Conservation (phyloP, 2,113 vertebrate species). For the Cromileptes altivelis region DNA sequence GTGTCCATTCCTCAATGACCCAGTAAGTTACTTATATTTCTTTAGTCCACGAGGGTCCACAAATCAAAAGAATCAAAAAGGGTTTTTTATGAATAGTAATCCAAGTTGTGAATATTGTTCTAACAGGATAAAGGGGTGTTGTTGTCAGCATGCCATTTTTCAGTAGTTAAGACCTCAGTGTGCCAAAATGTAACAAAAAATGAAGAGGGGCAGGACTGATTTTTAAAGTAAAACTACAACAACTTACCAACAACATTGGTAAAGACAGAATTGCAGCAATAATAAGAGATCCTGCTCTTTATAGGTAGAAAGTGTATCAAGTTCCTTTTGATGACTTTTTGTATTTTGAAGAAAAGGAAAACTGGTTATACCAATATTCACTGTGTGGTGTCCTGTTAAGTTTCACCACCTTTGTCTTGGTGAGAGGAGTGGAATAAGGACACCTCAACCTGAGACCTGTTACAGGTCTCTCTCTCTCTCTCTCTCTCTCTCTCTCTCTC, state of each 20-base stretch:
- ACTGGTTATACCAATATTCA: background rate
- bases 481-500: no score
- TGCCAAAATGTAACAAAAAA: background rate
- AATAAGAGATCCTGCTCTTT: background rate
- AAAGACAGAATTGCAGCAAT: background rate
- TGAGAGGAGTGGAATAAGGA: conserved; percentile 37
- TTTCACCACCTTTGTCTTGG: conserved; percentile 45
- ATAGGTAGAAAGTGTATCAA: background rate
- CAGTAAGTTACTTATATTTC: no score
- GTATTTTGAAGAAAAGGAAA: conserved; percentile 15
- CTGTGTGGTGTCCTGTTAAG: background rate
- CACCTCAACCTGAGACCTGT: conserved; percentile 34
- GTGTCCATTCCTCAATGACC: no score
- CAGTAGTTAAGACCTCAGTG: background rate
- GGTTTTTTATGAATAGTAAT: no score
- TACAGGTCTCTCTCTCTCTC: conserved; percentile 23
- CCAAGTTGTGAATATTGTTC: no score
- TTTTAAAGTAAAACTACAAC: background rate
- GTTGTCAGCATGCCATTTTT: background rate
- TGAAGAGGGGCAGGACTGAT: background rate
- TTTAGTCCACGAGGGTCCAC: no score
- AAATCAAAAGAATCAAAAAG: no score
- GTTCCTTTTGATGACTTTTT: background rate
- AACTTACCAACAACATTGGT: background rate
- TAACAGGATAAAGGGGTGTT: no score